These are phyloP conservation scores for Ypsolopha scabrella DNA, from an alignment of 2,888 invertebrate species.

Conservation along the genomic window DNA sequence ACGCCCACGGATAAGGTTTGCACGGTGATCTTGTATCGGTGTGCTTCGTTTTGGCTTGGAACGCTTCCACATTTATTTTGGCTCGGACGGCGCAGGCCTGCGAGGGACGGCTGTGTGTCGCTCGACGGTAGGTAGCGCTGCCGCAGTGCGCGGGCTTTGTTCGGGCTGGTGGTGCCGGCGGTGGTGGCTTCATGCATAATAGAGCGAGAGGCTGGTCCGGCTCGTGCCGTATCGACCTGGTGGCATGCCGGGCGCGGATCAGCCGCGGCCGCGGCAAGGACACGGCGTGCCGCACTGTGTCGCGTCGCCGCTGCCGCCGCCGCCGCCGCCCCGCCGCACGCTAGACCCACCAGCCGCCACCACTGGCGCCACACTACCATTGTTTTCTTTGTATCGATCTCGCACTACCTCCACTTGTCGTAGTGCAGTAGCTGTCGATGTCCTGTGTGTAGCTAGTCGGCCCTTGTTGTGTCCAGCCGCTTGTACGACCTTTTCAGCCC, in stretches of 20 bases:
- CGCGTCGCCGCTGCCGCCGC: constrained; percentile 30
- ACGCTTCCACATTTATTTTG: constrained; percentile 26
- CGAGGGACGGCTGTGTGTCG: constrained; percentile 21
- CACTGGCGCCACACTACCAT: constrained; percentile 21
- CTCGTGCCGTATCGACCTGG: constrained; percentile 66
- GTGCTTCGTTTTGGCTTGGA: constrained; percentile 31
- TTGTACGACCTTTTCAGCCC: no score
- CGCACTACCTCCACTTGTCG: constrained; percentile 5
- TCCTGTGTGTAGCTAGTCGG: background rate
- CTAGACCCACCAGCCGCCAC: constrained; percentile 19
- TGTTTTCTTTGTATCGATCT: constrained; percentile 10
- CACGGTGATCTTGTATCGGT: constrained; percentile 36
- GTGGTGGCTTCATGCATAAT: constrained; percentile 41
- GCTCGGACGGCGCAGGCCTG: constrained; percentile 34
- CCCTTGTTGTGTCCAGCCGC: no score
- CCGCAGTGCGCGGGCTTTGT: constrained; percentile 44
- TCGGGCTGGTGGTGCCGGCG: constrained; percentile 37
- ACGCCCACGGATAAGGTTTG: constrained; percentile 30
- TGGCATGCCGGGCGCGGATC: constrained; percentile 59
- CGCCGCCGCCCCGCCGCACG: constrained; percentile 17
- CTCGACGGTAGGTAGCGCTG: constrained; percentile 37
- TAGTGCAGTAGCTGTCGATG: constrained; percentile 7
- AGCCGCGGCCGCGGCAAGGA: constrained; percentile 44
- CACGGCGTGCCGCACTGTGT: constrained; percentile 55
- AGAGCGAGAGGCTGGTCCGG: constrained; percentile 57